Evolutionary conservation across 2,113 vertebrate genomes (phyloP).

Genomic region (Charadrius vociferus): DNA sequence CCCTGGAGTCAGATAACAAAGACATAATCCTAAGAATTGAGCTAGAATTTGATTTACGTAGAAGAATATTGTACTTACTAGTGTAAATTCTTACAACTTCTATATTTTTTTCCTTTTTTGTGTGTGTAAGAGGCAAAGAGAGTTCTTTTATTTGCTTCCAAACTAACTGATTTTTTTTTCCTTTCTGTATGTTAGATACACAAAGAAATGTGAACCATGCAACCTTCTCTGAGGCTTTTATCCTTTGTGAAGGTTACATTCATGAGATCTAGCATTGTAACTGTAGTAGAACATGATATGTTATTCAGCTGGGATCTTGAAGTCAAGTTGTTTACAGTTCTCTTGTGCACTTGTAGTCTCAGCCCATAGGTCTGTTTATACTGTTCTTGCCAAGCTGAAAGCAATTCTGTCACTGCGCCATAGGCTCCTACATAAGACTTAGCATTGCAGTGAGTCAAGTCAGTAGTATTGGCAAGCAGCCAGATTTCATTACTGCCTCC

Average conservation of each 20-base stretch:
- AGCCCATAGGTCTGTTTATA: constrained; percentile 45
- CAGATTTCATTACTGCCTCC: constrained; percentile 13
- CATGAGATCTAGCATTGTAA: neutral
- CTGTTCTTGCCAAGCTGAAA: constrained; percentile 32
- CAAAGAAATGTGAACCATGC: neutral
- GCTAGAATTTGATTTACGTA: neutral
- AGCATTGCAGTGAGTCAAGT: neutral
- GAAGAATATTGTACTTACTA: neutral
- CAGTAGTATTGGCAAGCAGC: neutral
- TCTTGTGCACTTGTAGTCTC: neutral
- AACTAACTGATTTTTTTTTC: neutral
- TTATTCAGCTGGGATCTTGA: constrained; percentile 38
- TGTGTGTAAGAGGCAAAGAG: neutral
- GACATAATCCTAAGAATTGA: neutral
- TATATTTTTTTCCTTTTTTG: neutral
- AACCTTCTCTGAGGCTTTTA: neutral
- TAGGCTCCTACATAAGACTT: neutral
- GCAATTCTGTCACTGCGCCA: neutral
- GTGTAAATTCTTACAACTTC: neutral
- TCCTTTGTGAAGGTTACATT: constrained; percentile 33
- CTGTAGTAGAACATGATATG: neutral
- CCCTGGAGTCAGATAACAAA: neutral
- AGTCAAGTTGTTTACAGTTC: constrained; percentile 51
- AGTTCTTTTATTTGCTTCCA: neutral
- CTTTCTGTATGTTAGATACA: neutral